phyloP scores from a whole-genome alignment of 2,113 vertebrate species.

The Andinoacara biseriatus region DNA sequence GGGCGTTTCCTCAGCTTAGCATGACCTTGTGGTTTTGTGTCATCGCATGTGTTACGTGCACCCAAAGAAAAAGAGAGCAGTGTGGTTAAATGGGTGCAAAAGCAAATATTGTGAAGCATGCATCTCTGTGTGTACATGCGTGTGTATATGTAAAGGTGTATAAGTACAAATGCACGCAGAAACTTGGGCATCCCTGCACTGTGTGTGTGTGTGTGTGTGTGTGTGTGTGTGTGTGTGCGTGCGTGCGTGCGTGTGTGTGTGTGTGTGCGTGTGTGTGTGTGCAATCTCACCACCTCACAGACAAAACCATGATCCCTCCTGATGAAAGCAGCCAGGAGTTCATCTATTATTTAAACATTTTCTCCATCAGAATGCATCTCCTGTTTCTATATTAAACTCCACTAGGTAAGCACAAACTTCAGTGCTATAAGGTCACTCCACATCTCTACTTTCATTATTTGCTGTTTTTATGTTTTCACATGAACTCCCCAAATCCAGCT shows the following conservation, averaged over 20 bases:
- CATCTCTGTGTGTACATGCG: not conserved
- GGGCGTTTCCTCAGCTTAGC: conserved; percentile 35
- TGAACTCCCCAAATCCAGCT: not conserved
- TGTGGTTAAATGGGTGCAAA: not conserved
- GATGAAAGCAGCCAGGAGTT: conserved; percentile 78
- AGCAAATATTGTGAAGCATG: not conserved
- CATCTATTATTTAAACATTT: conserved; percentile 84
- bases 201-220: too few relatives aligned
- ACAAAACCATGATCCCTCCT: conserved; percentile 63
- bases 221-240: too few relatives aligned
- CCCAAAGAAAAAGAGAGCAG: conserved; percentile 2
- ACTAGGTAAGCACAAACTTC: conserved; percentile 71
- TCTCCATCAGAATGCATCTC: conserved; percentile 77
- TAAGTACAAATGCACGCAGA: not conserved
- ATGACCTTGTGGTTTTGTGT: conserved; percentile 17
- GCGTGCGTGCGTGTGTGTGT: not conserved
- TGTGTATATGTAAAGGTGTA: not conserved
- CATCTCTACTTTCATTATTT: conserved; percentile 12
- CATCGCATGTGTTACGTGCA: not conserved
- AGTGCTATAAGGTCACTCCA: conserved; percentile 52
- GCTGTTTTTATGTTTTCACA: not conserved
- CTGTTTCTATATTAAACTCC: conserved; percentile 81
- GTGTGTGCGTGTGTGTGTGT: conserved; percentile 18
- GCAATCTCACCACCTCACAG: conserved; percentile 61
- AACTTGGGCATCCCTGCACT: conserved; percentile 29